phyloP scores from a whole-genome alignment of 2,113 vertebrate species.

The Synchiropus splendidus region DNA sequence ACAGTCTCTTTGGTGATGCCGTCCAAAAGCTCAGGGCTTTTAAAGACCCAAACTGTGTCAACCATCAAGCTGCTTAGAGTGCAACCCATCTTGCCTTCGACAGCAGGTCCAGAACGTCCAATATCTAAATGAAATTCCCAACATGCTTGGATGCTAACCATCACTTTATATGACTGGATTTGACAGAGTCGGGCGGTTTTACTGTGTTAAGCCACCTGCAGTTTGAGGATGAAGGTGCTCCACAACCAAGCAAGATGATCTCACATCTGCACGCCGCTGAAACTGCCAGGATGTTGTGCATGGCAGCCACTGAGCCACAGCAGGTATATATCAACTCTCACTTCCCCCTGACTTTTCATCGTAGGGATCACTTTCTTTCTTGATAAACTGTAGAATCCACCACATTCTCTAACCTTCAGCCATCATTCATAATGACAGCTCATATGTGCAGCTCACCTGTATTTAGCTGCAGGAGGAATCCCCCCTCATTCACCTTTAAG shows the following conservation, averaged over 20 bases:
- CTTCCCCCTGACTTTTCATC: too few relatives aligned
- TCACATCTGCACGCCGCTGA: slow-evolving; percentile 37
- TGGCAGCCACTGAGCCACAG: slow-evolving; percentile 49
- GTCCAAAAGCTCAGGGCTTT: slow-evolving; percentile 26
- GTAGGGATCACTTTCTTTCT: too few relatives aligned
- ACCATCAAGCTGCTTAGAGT: slow-evolving; percentile 57
- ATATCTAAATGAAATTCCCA: background rate
- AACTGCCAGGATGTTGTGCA: slow-evolving; percentile 57
- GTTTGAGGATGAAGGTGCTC: slow-evolving; percentile 51
- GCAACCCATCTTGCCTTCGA: slow-evolving; percentile 36
- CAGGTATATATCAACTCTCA: slow-evolving; percentile 41
- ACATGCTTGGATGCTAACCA: background rate
- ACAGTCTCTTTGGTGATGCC: slow-evolving; percentile 37
- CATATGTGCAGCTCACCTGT: too few relatives aligned
- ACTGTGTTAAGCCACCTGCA: slow-evolving; percentile 35
- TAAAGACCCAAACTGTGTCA: slow-evolving; percentile 55
- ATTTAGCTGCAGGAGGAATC: too few relatives aligned
- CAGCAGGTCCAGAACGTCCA: slow-evolving; percentile 50
- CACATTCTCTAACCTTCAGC: too few relatives aligned
- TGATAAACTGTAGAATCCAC: too few relatives aligned
- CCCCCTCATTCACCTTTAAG: slow-evolving; percentile 13
- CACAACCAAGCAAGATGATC: slow-evolving; percentile 19
- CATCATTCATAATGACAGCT: too few relatives aligned
- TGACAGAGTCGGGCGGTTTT: slow-evolving; percentile 30
- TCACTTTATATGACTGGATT: background rate